phyloP scores from a whole-genome alignment of 1,140 invertebrate genomes.

The Heterodera carotae region DNA sequence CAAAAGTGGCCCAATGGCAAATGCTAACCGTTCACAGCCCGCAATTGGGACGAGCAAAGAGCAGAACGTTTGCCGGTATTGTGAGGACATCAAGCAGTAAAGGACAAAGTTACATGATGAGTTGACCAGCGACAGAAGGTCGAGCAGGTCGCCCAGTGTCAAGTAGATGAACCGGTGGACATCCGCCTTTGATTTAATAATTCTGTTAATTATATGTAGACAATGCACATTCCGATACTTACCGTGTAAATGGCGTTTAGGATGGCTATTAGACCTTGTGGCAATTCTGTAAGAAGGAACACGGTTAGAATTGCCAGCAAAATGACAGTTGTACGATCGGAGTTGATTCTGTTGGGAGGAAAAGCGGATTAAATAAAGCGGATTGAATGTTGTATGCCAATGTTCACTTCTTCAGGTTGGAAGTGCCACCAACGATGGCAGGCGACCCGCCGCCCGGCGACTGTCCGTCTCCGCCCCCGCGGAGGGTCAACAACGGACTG shows the following conservation, averaged over 20 bases:
- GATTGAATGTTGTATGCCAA: background rate
- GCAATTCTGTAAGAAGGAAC: constrained; percentile 59
- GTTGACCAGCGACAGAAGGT: constrained; percentile 59
- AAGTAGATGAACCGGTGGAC: constrained; percentile 54
- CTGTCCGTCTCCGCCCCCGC: too few relatives aligned
- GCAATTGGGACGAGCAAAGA: constrained; percentile 47
- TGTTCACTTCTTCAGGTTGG: constrained; percentile 11
- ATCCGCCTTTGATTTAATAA: constrained; percentile 18
- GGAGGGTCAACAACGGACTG: too few relatives aligned
- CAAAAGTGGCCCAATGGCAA: too few relatives aligned
- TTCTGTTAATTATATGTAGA: background rate
- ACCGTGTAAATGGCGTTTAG: constrained; percentile 57
- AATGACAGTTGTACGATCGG: constrained; percentile 59
- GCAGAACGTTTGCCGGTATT: constrained; percentile 60
- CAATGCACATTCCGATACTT: too few relatives aligned
- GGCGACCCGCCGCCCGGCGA: constrained; percentile 13
- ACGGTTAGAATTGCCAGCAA: constrained; percentile 56
- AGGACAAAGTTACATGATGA: constrained; percentile 59
- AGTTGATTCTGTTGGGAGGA: constrained; percentile 26
- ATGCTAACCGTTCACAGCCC: constrained; percentile 12
- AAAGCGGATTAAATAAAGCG: background rate
- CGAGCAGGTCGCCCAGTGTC: constrained; percentile 56
- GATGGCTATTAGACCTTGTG: constrained; percentile 59
- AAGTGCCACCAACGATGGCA: background rate
- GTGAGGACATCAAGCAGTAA: constrained; percentile 61